Evolutionary conservation across 2,113 vertebrate genomes (phyloP).

Genomic region (Esox niger): DNA sequence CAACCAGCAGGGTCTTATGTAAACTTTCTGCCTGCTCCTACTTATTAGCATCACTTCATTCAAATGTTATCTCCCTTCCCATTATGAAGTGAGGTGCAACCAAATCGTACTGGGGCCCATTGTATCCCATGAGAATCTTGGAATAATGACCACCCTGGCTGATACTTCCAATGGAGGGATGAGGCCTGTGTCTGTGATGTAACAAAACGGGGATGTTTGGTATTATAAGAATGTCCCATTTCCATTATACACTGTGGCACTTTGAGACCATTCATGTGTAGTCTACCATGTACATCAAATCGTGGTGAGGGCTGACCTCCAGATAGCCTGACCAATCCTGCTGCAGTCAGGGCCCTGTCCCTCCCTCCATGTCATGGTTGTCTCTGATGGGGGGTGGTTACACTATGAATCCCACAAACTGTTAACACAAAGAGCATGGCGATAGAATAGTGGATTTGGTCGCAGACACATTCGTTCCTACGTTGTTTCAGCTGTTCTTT

Average conservation of each 20-base stretch:
- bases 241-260: conserved; percentile 64
- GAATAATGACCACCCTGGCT: conserved; percentile 63
- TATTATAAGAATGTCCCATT: conserved; percentile 77
- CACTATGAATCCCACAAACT: neutral
- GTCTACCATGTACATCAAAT: conserved; percentile 64
- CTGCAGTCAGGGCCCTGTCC: conserved; percentile 30
- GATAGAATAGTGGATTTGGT: neutral
- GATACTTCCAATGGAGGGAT: conserved; percentile 46
- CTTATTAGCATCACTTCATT: conserved; percentile 67
- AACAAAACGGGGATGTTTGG: conserved; percentile 74
- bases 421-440: no score
- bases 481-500: conserved; percentile 50
- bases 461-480: conserved; percentile 12
- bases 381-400: conserved; percentile 7
- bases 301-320: conserved; percentile 42
- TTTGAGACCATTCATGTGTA: conserved; percentile 72
- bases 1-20: conserved; percentile 57
- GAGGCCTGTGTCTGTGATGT: conserved; percentile 60
- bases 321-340: conserved; percentile 24
- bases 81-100: conserved; percentile 36
- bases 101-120: conserved; percentile 46
- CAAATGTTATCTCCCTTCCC: conserved; percentile 61
- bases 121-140: conserved; percentile 71
- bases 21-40: conserved; percentile 51
- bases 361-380: conserved; percentile 40